Evolutionary conservation across 2,888 invertebrate species (phyloP), one percentile per base, ranked within the genome.

Genomic region (Macrophya annulata): DNA sequence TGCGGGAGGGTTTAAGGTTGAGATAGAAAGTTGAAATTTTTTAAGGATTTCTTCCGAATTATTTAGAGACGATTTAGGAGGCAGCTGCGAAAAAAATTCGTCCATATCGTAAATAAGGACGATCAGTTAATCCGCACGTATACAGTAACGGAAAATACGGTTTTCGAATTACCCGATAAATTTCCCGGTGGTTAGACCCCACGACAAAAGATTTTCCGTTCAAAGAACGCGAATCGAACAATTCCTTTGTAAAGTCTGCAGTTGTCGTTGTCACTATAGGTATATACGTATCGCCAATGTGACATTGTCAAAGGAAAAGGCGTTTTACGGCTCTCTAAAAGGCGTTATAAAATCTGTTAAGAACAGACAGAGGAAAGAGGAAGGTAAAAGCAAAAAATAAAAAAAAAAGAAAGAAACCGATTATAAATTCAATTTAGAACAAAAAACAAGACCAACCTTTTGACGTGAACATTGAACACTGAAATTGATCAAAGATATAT

Each of bases 401-500:
- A 3, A 3, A 31, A 31, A 31, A 31, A 31, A 3, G 31, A 31
- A 31, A 31, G n/a, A n/a, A 68, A 37, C 37, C 37, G 68, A 17
- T 68, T 68, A 37, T 37, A 68, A 68, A 68, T 68, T 68, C 37
- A 37, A 68, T 37, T 37, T 6, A 37, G 4, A 31, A 17, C 51
- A 5, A 51, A n/a, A 51, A n/a, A 51, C n/a, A 5, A 17, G 48
- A 4, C 12, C 4, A 51, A 51, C 31, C 10, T n/a, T 21, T 3
- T 62, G 25, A 25, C 10, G 25, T 4, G 25, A 6, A 37, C 71
- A n/a, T n/a, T n/a, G n/a, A 71, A 37, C 17, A 17, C 31, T 8
- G n/a, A 40, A 71, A 71, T 37, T 37, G 71, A 71, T 71, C 71
- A 71, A 71, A 71, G 43, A 71, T n/a, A 71, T n/a, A 71, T 62